Percentiles rank a stretch among this genome's conserved stretches.
Evolutionary conservation across 2,888 invertebrate genomes (phyloP).

Genomic region (Timandra comae): DNA sequence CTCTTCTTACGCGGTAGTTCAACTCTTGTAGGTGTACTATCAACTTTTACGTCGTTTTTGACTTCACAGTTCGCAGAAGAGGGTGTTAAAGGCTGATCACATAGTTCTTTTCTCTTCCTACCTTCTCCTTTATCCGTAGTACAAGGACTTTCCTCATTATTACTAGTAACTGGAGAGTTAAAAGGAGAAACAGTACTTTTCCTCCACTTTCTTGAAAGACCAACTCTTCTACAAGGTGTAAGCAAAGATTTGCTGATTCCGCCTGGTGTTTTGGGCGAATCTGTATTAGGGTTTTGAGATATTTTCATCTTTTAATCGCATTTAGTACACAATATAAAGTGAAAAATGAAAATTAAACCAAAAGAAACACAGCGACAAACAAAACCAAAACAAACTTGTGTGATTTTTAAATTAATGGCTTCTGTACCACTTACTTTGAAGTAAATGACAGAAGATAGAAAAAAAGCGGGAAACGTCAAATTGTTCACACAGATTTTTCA

Average conservation of each 20-base stretch:
- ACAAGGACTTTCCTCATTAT: slow-evolving; percentile 24
- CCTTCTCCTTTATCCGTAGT: slow-evolving; percentile 16
- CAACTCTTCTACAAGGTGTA: slow-evolving; percentile 73
- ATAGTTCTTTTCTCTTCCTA: neutral
- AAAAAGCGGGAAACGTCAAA: too few species aligned
- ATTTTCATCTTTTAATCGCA: too few species aligned
- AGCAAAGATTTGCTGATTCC: slow-evolving; percentile 71
- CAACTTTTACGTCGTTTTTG: slow-evolving; percentile 17
- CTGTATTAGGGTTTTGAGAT: too few species aligned
- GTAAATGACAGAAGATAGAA: too few species aligned
- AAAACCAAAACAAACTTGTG: too few species aligned
- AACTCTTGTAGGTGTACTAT: slow-evolving; percentile 47
- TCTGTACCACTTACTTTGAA: too few species aligned
- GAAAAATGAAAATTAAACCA: too few species aligned
- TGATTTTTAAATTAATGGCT: too few species aligned
- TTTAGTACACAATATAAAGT: too few species aligned
- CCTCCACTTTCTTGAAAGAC: slow-evolving; percentile 67
- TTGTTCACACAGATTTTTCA: too few species aligned
- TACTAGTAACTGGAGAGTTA: slow-evolving; percentile 47
- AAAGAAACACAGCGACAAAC: too few species aligned
- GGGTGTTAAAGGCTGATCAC: neutral
- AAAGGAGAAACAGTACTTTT: slow-evolving; percentile 56
- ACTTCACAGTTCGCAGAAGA: neutral
- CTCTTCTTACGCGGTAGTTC: slow-evolving; percentile 43
- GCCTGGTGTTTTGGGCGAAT: slow-evolving; percentile 65